A percentile compares a stretch with the other conserved stretches of the same genome.
Evolutionary conservation across 2,888 invertebrate species (phyloP).

Genomic region (Sinodicranocentrus sp.): DNA sequence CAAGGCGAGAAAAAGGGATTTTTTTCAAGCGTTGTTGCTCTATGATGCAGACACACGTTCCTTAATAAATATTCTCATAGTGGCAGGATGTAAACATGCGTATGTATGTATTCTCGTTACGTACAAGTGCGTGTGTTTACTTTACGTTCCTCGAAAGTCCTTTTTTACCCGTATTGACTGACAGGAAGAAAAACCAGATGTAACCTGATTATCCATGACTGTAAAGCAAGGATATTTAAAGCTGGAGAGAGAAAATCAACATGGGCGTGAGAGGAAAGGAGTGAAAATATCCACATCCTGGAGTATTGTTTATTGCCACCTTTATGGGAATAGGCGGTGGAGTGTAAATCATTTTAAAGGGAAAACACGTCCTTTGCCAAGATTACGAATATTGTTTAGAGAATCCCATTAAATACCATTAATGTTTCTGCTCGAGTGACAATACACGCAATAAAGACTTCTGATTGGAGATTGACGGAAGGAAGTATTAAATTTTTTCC

Average conservation of each 20-base stretch:
- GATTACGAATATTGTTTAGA: conserved; percentile 21
- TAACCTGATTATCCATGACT: conserved; percentile 40
- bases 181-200: conserved; percentile 25
- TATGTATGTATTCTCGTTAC: conserved; percentile 17
- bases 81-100: too few relatives aligned
- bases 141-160: background rate
- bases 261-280: too few relatives aligned
- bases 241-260: too few relatives aligned
- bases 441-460: background rate
- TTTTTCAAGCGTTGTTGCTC: conserved; percentile 1
- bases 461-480: conserved; percentile 19
- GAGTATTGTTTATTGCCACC: too few relatives aligned
- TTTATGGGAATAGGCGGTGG: too few relatives aligned
- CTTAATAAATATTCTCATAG: too few relatives aligned
- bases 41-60: background rate
- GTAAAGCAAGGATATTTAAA: background rate
- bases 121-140: conserved; percentile 1
- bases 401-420: conserved; percentile 43
- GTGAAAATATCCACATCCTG: too few relatives aligned
- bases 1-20: conserved; percentile 13
- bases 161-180: conserved; percentile 14
- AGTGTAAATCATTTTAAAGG: background rate
- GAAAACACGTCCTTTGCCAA: background rate
- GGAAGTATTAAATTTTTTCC: too few relatives aligned
- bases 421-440: conserved; percentile 20